A percentile compares a stretch with the other conserved stretches of the same genome.
These are phyloP conservation scores for Syrrhaptes paradoxus DNA, from an alignment of 2,113 vertebrate genomes.

Conservation along the genomic window DNA sequence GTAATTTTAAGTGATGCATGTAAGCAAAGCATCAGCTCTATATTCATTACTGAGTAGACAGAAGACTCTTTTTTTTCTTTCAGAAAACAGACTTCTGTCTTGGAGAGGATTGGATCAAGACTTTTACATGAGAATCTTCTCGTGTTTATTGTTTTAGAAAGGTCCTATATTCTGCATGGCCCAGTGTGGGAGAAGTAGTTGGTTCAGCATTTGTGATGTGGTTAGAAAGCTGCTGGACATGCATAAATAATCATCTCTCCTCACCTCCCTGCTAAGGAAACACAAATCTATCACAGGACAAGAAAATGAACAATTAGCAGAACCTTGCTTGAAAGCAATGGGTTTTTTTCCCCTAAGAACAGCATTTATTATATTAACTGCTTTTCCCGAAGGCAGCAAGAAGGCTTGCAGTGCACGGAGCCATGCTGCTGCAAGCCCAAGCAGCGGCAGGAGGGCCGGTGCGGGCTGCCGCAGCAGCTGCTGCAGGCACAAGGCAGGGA, in stretches of 20 bases:
- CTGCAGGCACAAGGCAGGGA: neutral
- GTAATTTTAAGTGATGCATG: neutral
- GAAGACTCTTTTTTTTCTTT: neutral
- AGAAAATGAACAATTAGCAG: neutral
- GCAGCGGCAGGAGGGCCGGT: rapidly evolving
- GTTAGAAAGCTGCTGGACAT: constrained; percentile 67
- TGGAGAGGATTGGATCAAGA: neutral
- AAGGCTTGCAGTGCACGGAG: neutral
- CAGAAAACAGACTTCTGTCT: neutral
- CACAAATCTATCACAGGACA: rapidly evolving
- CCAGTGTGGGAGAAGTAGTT: constrained; percentile 21
- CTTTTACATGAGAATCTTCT: neutral
- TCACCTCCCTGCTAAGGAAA: neutral
- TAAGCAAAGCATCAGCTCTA: neutral
- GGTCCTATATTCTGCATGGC: constrained; percentile 75
- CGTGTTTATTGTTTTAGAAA: neutral
- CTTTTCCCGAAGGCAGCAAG: neutral
- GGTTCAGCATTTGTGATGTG: constrained; percentile 46
- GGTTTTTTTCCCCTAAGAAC: neutral
- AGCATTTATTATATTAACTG: neutral
- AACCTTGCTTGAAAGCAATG: neutral
- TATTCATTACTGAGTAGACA: neutral
- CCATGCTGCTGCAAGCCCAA: neutral
- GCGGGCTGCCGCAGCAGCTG: rapidly evolving
- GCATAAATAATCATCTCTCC: neutral